phyloP scores from a whole-genome alignment of 2,888 invertebrate species.

The Pherbina coryleti region DNA sequence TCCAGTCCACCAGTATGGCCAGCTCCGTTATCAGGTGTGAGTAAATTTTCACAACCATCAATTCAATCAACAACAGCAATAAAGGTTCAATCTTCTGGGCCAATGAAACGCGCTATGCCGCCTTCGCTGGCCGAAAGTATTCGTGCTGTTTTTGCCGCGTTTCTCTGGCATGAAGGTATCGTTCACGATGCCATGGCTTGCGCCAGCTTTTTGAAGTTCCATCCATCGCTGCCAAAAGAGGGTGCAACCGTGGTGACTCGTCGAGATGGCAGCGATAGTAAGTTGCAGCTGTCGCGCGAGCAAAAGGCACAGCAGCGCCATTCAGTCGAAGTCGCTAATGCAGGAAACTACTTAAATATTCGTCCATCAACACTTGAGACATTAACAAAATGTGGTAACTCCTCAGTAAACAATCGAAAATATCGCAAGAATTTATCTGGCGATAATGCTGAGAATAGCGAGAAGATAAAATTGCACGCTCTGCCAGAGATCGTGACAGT shows the following conservation, averaged over 20 bases:
- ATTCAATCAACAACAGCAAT: neutral
- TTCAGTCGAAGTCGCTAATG: constrained; percentile 86
- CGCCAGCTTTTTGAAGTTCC: constrained; percentile 95
- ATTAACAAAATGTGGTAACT: constrained; percentile 82
- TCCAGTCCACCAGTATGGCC: constrained; percentile 59
- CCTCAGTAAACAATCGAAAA: constrained; percentile 82
- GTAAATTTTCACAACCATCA: neutral
- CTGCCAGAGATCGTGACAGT: constrained; percentile 75
- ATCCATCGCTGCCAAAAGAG: constrained; percentile 86
- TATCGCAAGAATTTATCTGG: constrained; percentile 67
- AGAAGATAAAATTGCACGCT: constrained; percentile 65
- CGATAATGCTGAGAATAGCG: constrained; percentile 51
- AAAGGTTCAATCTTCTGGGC: constrained; percentile 49
- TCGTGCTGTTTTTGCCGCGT: constrained; percentile 95
- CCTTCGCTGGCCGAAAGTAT: constrained; percentile 93
- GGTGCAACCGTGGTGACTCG: constrained; percentile 82
- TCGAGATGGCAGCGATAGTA: constrained; percentile 66
- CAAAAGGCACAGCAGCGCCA: constrained; percentile 82
- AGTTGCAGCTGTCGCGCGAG: constrained; percentile 69
- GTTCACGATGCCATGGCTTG: constrained; percentile 99
- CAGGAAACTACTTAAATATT: constrained; percentile 82
- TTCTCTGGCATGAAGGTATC: constrained; percentile 96
- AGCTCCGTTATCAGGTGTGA: constrained; percentile 34
- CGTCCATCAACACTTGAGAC: constrained; percentile 84
- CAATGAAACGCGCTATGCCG: constrained; percentile 86